Percentiles rank a stretch among this genome's conserved stretches.
Evolutionary conservation across 1,140 invertebrate species (phyloP).

Genomic region (Phenacoccus solenopsis): DNA sequence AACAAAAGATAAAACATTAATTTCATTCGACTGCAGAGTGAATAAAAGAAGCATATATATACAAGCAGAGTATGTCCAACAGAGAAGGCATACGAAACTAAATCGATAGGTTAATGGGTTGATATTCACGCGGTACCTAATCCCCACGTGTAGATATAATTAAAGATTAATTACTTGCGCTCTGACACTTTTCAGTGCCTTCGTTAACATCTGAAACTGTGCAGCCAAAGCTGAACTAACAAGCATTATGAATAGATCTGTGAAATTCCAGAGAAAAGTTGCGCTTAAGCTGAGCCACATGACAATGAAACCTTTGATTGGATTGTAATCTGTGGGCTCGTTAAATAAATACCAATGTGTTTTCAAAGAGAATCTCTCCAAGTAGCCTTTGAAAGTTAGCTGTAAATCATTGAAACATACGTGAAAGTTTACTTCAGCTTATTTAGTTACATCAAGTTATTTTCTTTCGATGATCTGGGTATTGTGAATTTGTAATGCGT

Average conservation of each 20-base stretch:
- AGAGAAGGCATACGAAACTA: not conserved
- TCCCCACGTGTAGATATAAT: not conserved
- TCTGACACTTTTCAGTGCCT: slow-evolving; percentile 19
- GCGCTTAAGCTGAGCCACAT: slow-evolving; percentile 37
- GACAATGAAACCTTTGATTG: slow-evolving; percentile 26
- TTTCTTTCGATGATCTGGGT: no score
- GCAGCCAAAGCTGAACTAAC: slow-evolving; percentile 33
- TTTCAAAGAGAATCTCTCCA: slow-evolving; percentile 32
- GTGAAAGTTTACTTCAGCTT: no score
- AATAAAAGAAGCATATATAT: not conserved
- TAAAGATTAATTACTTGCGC: slow-evolving; percentile 24
- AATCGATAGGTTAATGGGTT: not conserved
- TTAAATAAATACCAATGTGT: slow-evolving; percentile 27
- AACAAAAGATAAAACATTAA: no score
- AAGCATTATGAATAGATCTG: slow-evolving; percentile 49
- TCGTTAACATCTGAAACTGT: slow-evolving; percentile 25
- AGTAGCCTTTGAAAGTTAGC: slow-evolving; percentile 33
- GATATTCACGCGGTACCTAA: not conserved
- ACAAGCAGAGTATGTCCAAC: not conserved
- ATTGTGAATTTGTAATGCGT: not conserved
- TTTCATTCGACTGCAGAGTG: not conserved
- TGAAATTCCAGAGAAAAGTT: slow-evolving; percentile 55
- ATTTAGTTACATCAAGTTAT: no score
- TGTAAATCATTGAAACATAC: slow-evolving; percentile 29
- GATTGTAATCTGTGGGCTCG: slow-evolving; percentile 23